phyloP scores from a whole-genome alignment of 2,797 vertebrate species.

The Scolopax rusticola region DNA sequence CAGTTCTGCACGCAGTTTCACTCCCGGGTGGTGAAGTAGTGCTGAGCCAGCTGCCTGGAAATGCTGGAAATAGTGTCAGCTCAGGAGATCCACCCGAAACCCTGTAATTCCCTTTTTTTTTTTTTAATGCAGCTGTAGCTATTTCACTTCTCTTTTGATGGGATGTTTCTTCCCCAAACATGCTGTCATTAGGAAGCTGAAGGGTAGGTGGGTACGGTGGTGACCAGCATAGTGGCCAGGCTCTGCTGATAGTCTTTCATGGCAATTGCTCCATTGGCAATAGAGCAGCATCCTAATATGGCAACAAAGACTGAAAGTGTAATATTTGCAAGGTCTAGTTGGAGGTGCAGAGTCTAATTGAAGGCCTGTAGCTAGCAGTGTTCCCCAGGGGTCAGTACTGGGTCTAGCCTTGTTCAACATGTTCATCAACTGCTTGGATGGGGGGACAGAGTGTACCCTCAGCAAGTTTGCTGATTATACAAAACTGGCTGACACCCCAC shows the following conservation, averaged over 20 bases:
- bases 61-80: neutral
- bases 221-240: fast-evolving
- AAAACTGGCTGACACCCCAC: neutral
- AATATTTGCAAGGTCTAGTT: neutral
- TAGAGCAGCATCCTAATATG: fast-evolving
- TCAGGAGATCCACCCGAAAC: neutral
- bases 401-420: neutral
- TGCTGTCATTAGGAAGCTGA: neutral
- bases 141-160: conserved; percentile 11
- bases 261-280: fast-evolving
- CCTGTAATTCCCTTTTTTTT: conserved; percentile 1
- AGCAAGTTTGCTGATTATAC: neutral
- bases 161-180: neutral
- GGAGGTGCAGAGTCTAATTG: neutral
- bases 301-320: neutral
- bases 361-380: neutral
- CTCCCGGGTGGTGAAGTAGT: neutral
- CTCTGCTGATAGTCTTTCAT: neutral
- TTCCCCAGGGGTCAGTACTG: neutral
- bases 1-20: neutral
- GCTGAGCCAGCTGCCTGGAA: conserved; percentile 39
- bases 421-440: neutral
- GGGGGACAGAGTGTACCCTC: too few species aligned
- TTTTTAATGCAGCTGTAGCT: neutral
- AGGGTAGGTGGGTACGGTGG: fast-evolving